Base-by-base conservation (phyloP, 2,888 invertebrate genomes). In the Zele albiditarsus region DNA sequence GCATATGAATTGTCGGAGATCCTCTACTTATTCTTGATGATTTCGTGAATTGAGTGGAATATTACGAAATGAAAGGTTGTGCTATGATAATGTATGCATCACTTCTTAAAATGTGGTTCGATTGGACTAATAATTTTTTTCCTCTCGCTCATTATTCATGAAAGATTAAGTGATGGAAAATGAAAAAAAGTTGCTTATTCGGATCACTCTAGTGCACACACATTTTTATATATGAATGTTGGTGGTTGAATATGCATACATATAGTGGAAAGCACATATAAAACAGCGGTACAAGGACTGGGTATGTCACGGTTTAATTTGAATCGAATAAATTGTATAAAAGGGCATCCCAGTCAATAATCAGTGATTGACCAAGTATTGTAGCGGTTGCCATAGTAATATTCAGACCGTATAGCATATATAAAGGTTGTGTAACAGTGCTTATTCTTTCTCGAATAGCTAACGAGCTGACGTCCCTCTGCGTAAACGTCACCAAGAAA, bases 321-420 rank as follows among this genome's bases (percentile, higher is more conserved):
- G 20, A 69, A 69, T 69, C 42, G 57, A 65, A 66, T 60, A 71
- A 72, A 76, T 73, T 20, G 66, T 63, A 69, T 65, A 72, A 74
- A 70, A 72, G 76, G 67, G 71, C 68, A 74, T 74, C 80, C 71
- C 74, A 79, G 80, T 82, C 82, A 81, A 82, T 81, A 82, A 81
- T 79, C 78, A 72, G 69, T 78, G 76, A 81, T 80, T 76, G 79
- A 77, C 62, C 63, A 74, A 73, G 62, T 71, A 73, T 76, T 77
- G 73, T 78, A 77, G 75, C 65, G 77, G 79, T 82, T 82, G 81
- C 82, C 82, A 82, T 82, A 81, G 82, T 80, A 82, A 82, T 82
- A 33, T 71, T 67, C 66, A 58, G 65, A 66, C n/a, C 57, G 28
- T n/a, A 67, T 57, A 57, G 20, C 16, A 25, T 58, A 53, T 53